phyloP scores from a whole-genome alignment of 2,888 invertebrate genomes.

The Agrilus cyanescens region DNA sequence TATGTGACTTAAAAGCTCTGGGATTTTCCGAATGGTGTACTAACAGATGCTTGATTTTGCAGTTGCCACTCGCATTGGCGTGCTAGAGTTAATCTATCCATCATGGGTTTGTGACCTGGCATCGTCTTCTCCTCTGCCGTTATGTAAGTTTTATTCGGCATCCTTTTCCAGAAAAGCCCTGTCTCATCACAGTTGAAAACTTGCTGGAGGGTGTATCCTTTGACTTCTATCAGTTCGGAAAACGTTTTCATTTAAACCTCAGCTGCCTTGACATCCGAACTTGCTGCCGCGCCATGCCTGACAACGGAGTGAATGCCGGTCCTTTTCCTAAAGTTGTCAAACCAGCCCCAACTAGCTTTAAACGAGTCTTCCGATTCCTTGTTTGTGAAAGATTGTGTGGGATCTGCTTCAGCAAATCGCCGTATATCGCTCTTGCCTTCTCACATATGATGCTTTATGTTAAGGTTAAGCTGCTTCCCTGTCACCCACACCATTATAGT shows the following conservation, averaged over 20 bases:
- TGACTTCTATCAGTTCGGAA: constrained; percentile 14
- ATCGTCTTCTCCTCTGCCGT: constrained; percentile 20
- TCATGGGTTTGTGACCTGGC: constrained; percentile 22
- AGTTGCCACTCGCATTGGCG: constrained; percentile 20
- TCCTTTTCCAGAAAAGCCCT: constrained; percentile 16
- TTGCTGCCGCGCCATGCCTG: constrained; percentile 13
- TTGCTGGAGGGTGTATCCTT: constrained; percentile 15
- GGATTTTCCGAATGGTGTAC: constrained; percentile 19
- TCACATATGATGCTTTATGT: constrained; percentile 12
- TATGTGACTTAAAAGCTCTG: constrained; percentile 13
- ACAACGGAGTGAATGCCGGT: constrained; percentile 13
- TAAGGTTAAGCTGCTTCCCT: constrained; percentile 12
- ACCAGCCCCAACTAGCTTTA: constrained; percentile 18
- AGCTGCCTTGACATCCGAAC: constrained; percentile 14
- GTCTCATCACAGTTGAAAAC: constrained; percentile 17
- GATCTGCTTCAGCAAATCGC: constrained; percentile 11
- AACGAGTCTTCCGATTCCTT: constrained; percentile 12
- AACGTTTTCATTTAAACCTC: constrained; percentile 11
- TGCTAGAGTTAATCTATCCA: constrained; percentile 20
- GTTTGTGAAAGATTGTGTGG: constrained; percentile 10
- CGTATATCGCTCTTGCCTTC: constrained; percentile 14
- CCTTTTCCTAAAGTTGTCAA: constrained; percentile 20
- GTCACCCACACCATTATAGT: constrained; percentile 14
- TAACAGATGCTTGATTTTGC: constrained; percentile 20
- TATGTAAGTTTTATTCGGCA: constrained; percentile 18